Evolutionary conservation across 2,113 vertebrate genomes (phyloP), one percentile per base, ranked within the genome.

Genomic region (Oophaga pumilio): DNA sequence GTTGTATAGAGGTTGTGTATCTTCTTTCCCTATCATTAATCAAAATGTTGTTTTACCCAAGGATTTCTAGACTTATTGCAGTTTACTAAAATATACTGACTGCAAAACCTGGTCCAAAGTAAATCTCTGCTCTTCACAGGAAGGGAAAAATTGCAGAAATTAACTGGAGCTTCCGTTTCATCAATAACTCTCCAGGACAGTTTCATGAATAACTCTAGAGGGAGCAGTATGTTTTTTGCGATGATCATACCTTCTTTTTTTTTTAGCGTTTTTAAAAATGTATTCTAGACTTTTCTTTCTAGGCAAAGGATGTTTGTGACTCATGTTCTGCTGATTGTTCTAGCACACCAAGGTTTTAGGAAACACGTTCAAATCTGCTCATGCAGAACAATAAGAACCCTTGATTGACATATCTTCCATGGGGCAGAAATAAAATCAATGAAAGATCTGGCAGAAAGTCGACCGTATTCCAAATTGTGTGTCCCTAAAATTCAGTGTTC

Each of bases 111-210:
- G 53, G 66, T 84, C 64, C 52, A 84, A 84, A 53, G 57, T 28
- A 84, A 84, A 84, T 71, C 82, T 66, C 66, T 22, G 52, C 68
- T 71, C 50, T 84, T 84, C 50, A 69, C 60, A 79, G 50, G 33
- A 86, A 68, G 8, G 85, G 85, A 86, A 86, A 43, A 68, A 79
- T 79, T 79, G 60, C 18, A n/a, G 62, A 86, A 86, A 78, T 76
- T 50, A 86, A 53, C 59, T 66, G 62, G 24, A 69, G 76, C 60
- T 77, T 86, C 76, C 62, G 62, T 79, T 86, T 66, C 76, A 79
- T 86, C 79, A 86, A 86, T 86, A 53, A 68, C 78, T 64, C 52
- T 68, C 85, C 50, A 50, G 57, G 26, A 85, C 56, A 49, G 33
- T 76, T 76, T 76, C 57, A 76, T 85, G 33, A 76, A 85, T 76